Base-by-base conservation (phyloP, 2,113 vertebrate species). In the Procavia capensis region DNA sequence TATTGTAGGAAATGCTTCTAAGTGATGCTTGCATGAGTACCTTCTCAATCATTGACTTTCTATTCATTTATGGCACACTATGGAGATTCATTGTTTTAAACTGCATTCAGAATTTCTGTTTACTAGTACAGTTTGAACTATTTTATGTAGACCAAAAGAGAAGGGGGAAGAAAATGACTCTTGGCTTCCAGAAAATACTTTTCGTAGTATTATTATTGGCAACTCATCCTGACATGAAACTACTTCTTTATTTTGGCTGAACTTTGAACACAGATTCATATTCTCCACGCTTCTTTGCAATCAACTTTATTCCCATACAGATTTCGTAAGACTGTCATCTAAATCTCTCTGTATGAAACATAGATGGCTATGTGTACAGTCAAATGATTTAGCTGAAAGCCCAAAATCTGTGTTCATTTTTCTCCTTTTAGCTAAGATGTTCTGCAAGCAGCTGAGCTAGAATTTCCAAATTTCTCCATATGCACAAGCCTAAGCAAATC, bases 161-260 rank as follows among this genome's bases (percentile, higher is more conserved):
- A 93, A 39, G n/a, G n/a, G n/a, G n/a, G n/a, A 76, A 50, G 29
- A 84, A 82, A 79, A 74, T 5, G 10, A 90, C 17, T 85, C 63
- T 45, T 80, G 64, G 79, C 50, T 95, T 95, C 91, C 0, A 0
- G 94, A 93, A 97, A 97, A 95, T 72, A 94, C 87, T 95, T 90
- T 95, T 97, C 76, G 80, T 94, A 95, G 88, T 45, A 91, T 95
- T 96, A 90, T 97, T 97, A 97, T 91, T 96, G 96, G 96, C 94
- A 92, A 84, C 74, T 88, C 66, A 90, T 68, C 47, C 66, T 94
- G 54, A 96, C 66, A 68, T 85, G 68, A 39, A 97, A 93, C 74
- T 79, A 84, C 36, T 88, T 94, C 92, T 95, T 97, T 92, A 86
- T 92, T 96, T 95, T 95, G 88, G 82, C 66, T 92, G 82, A 95